Percentiles rank a stretch among this genome's conserved stretches.
These are phyloP conservation scores for Prochilodus magdalenae DNA, from an alignment of 2,113 vertebrate genomes.

Conservation along the genomic window DNA sequence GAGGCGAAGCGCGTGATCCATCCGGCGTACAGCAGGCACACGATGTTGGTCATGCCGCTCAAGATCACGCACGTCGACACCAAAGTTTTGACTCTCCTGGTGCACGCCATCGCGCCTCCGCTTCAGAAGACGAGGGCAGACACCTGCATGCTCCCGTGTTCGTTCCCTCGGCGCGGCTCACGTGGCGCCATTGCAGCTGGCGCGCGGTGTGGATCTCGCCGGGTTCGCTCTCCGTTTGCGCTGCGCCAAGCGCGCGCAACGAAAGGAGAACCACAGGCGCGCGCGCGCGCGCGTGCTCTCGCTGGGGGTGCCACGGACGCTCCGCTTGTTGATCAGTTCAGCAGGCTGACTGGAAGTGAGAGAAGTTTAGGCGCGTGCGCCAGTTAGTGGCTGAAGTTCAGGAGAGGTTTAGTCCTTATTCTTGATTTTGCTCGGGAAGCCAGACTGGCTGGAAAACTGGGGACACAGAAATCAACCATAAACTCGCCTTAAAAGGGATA, in stretches of 20 bases:
- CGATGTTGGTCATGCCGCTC: conserved; percentile 98
- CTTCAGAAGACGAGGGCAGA: not conserved
- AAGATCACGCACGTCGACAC: conserved; percentile 98
- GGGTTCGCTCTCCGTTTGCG: not conserved
- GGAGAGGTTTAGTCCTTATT: no score
- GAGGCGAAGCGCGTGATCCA: conserved; percentile 98
- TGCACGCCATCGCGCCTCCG: conserved; percentile 90
- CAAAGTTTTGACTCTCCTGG: conserved; percentile 98
- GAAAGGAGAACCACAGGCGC: not conserved
- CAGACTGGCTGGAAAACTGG: no score
- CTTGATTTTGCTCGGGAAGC: no score
- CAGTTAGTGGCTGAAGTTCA: no score
- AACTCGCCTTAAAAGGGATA: not conserved
- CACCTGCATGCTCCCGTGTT: not conserved
- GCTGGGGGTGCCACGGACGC: not conserved
- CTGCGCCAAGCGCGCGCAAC: not conserved
- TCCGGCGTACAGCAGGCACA: conserved; percentile 95
- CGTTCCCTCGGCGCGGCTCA: not conserved
- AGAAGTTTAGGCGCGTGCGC: no score
- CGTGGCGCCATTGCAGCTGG: not conserved
- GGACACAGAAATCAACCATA: not conserved
- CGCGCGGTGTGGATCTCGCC: not conserved
- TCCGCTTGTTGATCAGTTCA: no score
- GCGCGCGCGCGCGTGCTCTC: not conserved
- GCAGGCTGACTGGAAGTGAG: no score